Percentiles rank a stretch among this genome's conserved stretches.
Evolutionary conservation across 92 coral and sea anemone genomes (phyloP).

Genomic region (Porites cylindrica): DNA sequence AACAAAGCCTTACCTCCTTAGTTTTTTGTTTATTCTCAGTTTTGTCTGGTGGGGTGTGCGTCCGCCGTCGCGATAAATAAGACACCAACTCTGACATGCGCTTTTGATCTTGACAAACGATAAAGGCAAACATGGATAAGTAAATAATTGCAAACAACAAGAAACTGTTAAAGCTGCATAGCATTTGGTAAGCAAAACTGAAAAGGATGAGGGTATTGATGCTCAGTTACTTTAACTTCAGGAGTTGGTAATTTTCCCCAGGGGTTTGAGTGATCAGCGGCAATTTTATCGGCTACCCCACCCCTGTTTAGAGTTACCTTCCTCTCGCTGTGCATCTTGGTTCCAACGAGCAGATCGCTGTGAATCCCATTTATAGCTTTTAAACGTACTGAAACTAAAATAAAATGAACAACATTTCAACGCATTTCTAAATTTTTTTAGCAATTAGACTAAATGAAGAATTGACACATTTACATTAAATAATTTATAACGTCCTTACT

Average conservation of each 20-base stretch:
- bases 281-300: neutral
- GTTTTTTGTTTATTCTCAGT: conserved; percentile 80
- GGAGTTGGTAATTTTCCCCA: no score
- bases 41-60: conserved; percentile 75
- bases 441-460: neutral
- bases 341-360: conserved; percentile 99
- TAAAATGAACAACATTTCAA: neutral
- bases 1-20: conserved; percentile 77
- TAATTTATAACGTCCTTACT: conserved; percentile 42
- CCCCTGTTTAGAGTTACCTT: conserved; percentile 66
- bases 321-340: conserved; percentile 99
- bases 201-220: neutral
- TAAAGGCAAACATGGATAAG: neutral
- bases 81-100: conserved; percentile 92
- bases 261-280: no score
- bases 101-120: conserved; percentile 74
- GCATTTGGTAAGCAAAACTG: neutral
- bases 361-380: conserved; percentile 98
- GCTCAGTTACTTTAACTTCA: no score
- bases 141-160: neutral
- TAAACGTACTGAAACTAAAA: conserved; percentile 88
- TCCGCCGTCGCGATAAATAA: conserved; percentile 80
- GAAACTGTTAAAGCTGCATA: no score
- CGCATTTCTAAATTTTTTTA: neutral
- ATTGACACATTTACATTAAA: neutral